These are phyloP conservation scores for Cisticola juncidis DNA, from an alignment of 2,113 vertebrate genomes.

Conservation along the genomic window DNA sequence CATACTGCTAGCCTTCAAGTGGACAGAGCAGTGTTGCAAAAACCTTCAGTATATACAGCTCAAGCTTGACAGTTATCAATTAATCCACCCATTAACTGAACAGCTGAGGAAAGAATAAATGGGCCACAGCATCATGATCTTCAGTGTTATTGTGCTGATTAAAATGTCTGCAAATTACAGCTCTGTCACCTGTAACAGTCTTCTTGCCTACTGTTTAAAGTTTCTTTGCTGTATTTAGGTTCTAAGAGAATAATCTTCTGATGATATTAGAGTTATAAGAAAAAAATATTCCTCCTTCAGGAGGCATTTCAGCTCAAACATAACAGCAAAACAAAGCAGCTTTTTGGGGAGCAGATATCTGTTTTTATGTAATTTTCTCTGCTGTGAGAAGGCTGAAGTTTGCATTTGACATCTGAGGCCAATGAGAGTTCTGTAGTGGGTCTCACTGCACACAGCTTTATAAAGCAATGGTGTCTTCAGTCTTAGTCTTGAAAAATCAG, in stretches of 20 bases:
- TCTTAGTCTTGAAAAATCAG: neutral
- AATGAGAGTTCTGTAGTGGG: neutral
- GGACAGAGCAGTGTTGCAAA: neutral
- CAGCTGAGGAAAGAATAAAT: neutral
- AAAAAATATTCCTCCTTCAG: neutral
- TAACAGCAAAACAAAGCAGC: neutral
- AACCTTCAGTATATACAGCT: neutral
- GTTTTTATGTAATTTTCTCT: neutral
- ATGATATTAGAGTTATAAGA: neutral
- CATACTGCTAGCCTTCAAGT: neutral
- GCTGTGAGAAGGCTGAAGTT: neutral
- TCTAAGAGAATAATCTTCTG: neutral
- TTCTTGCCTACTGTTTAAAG: neutral
- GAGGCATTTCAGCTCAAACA: neutral
- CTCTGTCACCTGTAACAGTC: neutral
- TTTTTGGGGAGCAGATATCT: neutral
- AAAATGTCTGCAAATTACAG: neutral
- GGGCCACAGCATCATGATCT: neutral
- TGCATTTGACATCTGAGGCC: neutral
- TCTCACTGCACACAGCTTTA: neutral
- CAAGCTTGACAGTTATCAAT: conserved; percentile 9
- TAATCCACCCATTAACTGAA: neutral
- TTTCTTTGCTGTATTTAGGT: neutral
- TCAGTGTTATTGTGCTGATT: neutral
- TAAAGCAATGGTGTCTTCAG: neutral